These are phyloP conservation scores for Cryptotermes secundus DNA, from an alignment of 1,140 invertebrate species.

Conservation along the genomic window DNA sequence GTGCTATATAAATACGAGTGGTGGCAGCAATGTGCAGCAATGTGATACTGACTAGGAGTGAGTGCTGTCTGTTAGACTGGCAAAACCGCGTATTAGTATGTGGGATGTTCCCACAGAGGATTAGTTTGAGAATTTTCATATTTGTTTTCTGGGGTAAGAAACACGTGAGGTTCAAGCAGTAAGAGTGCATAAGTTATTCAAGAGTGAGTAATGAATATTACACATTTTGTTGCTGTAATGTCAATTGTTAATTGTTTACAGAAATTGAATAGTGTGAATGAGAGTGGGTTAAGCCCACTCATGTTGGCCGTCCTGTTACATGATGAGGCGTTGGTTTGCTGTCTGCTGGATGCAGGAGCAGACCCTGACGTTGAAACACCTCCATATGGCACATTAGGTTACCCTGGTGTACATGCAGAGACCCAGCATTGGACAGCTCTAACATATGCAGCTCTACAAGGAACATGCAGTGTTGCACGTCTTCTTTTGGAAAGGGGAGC, in stretches of 20 bases:
- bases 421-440: slow-evolving; percentile 78
- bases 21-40: too few species aligned
- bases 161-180: too few species aligned
- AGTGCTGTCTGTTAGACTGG: too few species aligned
- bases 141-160: too few species aligned
- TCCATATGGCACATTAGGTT: slow-evolving; percentile 45
- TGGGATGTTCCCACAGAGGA: too few species aligned
- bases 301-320: slow-evolving; percentile 79
- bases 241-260: slow-evolving; percentile 28
- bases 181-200: too few species aligned
- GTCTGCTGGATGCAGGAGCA: slow-evolving; percentile 54
- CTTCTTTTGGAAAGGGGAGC: slow-evolving; percentile 75
- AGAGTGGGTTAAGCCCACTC: slow-evolving; percentile 74
- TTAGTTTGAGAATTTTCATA: too few species aligned
- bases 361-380: slow-evolving; percentile 53
- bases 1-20: too few species aligned
- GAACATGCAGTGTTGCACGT: slow-evolving; percentile 56
- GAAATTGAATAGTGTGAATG: slow-evolving; percentile 71
- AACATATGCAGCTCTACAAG: slow-evolving; percentile 64
- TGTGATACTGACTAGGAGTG: too few species aligned
- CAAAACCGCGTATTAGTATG: too few species aligned
- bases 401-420: slow-evolving; percentile 60
- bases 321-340: slow-evolving; percentile 70
- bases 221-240: too few species aligned
- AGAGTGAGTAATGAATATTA: too few species aligned